These are phyloP conservation scores for Noctua comes DNA, from an alignment of 2,888 invertebrate genomes.

Conservation along the genomic window DNA sequence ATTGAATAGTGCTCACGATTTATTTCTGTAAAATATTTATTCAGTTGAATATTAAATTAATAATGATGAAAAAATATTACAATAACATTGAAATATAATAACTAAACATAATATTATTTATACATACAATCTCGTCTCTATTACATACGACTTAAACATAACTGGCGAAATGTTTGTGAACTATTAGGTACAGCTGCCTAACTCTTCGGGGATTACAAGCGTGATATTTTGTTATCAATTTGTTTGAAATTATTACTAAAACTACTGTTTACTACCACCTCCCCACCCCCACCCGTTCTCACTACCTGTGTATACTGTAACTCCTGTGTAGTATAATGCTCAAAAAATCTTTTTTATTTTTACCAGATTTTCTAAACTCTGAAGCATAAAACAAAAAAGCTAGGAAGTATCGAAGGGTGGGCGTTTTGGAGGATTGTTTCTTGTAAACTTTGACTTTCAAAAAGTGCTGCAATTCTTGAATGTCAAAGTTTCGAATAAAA, in stretches of 20 bases:
- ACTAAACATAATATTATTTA: not conserved
- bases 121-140: not conserved
- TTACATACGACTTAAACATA: not conserved
- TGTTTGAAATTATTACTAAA: not conserved
- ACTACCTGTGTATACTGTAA: too few relatives aligned
- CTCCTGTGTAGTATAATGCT: not conserved
- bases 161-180: too few relatives aligned
- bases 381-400: too few relatives aligned
- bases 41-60: not conserved
- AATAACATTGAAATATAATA: not conserved
- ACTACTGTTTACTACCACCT: too few relatives aligned
- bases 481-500: too few relatives aligned
- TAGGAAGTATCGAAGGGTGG: too few relatives aligned
- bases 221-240: not conserved
- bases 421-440: too few relatives aligned
- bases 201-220: not conserved
- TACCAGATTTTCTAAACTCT: not conserved
- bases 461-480: too few relatives aligned
- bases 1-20: not conserved
- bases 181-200: not conserved
- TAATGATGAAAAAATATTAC: not conserved
- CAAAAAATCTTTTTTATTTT: too few relatives aligned
- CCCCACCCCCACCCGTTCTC: too few relatives aligned
- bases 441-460: too few relatives aligned
- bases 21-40: not conserved